Percentiles rank a stretch among this genome's conserved stretches.
Conservation (phyloP, 1,140 invertebrate genomes). For the Drosophila carrolli region DNA sequence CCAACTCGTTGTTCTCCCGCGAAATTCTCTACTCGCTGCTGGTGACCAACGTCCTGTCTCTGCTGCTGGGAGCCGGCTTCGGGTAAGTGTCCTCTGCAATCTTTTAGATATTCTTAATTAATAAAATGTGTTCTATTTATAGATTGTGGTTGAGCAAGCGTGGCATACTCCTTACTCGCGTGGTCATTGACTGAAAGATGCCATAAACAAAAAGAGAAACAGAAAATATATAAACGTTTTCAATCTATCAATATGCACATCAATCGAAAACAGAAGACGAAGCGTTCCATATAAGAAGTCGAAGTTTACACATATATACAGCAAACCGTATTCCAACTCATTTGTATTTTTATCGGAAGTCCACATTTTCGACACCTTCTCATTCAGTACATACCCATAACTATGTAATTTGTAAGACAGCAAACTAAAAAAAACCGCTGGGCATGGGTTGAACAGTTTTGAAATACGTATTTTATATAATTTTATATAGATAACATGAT, state of each 20-base stretch:
- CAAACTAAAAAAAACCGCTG: conserved; percentile 40
- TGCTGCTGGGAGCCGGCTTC: conserved; percentile 95
- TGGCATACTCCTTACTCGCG: conserved; percentile 87
- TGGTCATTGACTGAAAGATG: conserved; percentile 87
- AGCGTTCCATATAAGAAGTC: conserved; percentile 60
- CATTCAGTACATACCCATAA: conserved; percentile 43
- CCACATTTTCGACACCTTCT: conserved; percentile 38
- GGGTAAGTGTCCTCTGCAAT: conserved; percentile 87
- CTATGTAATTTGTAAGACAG: conserved; percentile 50
- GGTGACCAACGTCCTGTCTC: conserved; percentile 94
- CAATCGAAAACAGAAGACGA: conserved; percentile 55
- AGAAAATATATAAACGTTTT: conserved; percentile 49
- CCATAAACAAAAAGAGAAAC: conserved; percentile 51
- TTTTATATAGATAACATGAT: conserved; percentile 37
- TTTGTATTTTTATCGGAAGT: conserved; percentile 46
- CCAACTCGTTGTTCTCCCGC: conserved; percentile 93
- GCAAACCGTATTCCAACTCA: conserved; percentile 75
- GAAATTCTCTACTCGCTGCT: conserved; percentile 96
- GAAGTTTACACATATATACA: conserved; percentile 52
- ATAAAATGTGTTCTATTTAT: conserved; percentile 29
- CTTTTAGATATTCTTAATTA: conserved; percentile 11
- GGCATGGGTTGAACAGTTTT: conserved; percentile 58
- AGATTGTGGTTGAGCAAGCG: conserved; percentile 89
- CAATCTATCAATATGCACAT: conserved; percentile 68
- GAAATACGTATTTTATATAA: conserved; percentile 45